Base-by-base conservation (phyloP, 2,113 vertebrate genomes). In the Zapus hudsonius region DNA sequence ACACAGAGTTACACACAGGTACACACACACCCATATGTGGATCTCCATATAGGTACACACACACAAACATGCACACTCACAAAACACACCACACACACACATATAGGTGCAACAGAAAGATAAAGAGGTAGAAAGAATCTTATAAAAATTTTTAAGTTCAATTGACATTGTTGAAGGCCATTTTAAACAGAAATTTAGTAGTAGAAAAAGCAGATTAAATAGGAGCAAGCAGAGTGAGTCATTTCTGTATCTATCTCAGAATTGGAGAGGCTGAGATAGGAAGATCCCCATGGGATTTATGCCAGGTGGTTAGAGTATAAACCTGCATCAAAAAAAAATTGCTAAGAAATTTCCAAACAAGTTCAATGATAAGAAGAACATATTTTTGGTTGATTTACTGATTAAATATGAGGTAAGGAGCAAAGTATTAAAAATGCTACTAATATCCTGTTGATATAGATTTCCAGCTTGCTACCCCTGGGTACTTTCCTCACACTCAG, bases 91-190 rank as follows among this genome's bases (percentile, higher is more conserved):
- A 52, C 52, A 52, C 52, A 52, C 52, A 52, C 16, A 52, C 52
- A 12, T 52, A 52, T 52, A 52, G 16, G 52, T 52, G 11, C 52
- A 52, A 13, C 12, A 52, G 11, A 52, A 52, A 69, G 22, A 36
- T 25, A 90, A 63, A 69, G 7, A 42, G 4, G 36, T 17, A 55
- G 7, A 19, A 82, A 57, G 76, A 55, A 84, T 33, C 1, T 69
- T 84, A 74, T 55, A 29, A 73, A 66, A 2, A 63, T 87, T 95
- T 93, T 52, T 78, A 90, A 73, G 57, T 79, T 91, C 5, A 76
- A n/a, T 81, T 81, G 78, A 85, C 81, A 29, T 85, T 70, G 52
- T 89, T 82, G 75, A 89, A 94, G 76, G 63, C 3, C 12, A 13
- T 15, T 86, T 13, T 36, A 85, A 82, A 36, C 47, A 74, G 73